Evolutionary conservation across 2,888 invertebrate species (phyloP).

Genomic region (Nudaria mundana): DNA sequence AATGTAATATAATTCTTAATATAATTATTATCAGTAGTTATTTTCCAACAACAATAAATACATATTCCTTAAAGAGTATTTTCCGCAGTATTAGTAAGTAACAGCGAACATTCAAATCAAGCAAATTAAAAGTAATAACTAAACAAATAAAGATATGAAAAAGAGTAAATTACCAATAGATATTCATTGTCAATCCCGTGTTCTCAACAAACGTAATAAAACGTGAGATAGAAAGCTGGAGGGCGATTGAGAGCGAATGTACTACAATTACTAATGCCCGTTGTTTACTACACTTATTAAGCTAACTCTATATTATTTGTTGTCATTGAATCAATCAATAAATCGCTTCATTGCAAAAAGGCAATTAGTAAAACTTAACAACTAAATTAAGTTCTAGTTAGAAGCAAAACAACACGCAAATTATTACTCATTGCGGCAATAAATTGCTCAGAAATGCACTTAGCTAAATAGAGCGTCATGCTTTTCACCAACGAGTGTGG

Average conservation of each 20-base stretch:
- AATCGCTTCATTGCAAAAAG: background rate
- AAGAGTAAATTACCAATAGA: too few species aligned
- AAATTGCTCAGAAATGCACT: slow-evolving; percentile 15
- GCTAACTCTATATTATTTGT: too few species aligned
- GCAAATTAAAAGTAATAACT: slow-evolving; percentile 36
- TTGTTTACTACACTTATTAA: too few species aligned
- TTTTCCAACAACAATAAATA: too few species aligned
- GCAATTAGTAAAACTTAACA: too few species aligned
- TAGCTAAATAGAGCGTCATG: slow-evolving; percentile 20
- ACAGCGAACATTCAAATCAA: slow-evolving; percentile 28
- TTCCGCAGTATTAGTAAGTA: too few species aligned
- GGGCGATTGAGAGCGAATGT: slow-evolving; percentile 22
- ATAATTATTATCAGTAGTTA: too few species aligned
- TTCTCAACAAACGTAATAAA: slow-evolving; percentile 31
- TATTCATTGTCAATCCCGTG: slow-evolving; percentile 34
- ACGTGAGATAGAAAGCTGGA: slow-evolving; percentile 4
- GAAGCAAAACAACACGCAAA: background rate
- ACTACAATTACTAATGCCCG: too few species aligned
- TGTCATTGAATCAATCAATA: background rate
- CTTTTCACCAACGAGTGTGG: slow-evolving; percentile 9
- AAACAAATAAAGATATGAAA: slow-evolving; percentile 25
- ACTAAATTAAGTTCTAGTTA: too few species aligned
- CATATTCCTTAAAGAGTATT: too few species aligned
- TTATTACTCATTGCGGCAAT: slow-evolving; percentile 3
- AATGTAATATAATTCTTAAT: too few species aligned